Base-by-base conservation (phyloP, 2,113 vertebrate species). In the Lonchura striata region DNA sequence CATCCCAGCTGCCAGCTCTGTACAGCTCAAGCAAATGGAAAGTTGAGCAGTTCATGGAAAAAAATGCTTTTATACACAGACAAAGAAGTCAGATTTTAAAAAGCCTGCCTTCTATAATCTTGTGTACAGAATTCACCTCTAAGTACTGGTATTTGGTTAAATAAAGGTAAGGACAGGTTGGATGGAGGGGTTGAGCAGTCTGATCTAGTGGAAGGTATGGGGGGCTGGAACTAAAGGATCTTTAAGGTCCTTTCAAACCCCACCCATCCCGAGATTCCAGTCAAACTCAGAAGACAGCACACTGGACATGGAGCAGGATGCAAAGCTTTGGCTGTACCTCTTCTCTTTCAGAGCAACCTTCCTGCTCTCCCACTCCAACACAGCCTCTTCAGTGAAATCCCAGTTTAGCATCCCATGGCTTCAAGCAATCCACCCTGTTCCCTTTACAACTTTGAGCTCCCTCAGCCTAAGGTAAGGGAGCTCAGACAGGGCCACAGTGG, bases 1-100 rank as follows among this genome's bases (percentile, higher is more conserved):
- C 84, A 85, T 59, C 93, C 83, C 74, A 50, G 74, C 81, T 84
- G 94, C 94, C 96, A 89, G 91, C 77, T 82, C 86, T 11, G 37
- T 6, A 13, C 57, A 33, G 93, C 91, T 84, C 22, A 0, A 71
- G 74, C 63, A 75, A 64, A 89, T 9, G 86, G 94, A 94, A 96
- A 94, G 92, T 88, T 82, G 88, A 86, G 79, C 94, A 84, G 61
- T 39, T 68, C 13, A 10, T 24, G 78, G 91, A 88, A 92, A 92
- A 91, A 97, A 91, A 72, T 22, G 42, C 49, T 89, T 87, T 90
- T 64, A 33, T 10, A 44, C 21, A 53, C 2, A 6, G 44, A 89
- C 35, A 91, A 81, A 92, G 52, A 20, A 23, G 14, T 21, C 66
- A 86, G 28, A 57, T 39, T 72, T 11, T 6, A 6, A 37, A 22